Base-by-base conservation (phyloP, 2,888 invertebrate species). In the Ormyrus nitidulus region DNA sequence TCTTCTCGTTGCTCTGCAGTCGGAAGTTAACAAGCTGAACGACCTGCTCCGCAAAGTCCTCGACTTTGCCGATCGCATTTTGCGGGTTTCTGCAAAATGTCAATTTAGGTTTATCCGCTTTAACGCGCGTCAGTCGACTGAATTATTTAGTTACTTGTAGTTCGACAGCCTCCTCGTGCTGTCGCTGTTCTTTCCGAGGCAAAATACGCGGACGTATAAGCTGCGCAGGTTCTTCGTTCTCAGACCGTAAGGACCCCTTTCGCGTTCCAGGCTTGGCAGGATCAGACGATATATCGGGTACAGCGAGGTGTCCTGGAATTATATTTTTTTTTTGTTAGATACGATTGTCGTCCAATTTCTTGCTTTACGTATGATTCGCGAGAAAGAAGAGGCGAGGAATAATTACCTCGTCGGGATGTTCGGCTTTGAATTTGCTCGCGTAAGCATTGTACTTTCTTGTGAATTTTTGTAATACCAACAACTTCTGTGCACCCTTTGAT, bases 1-100 rank as follows among this genome's bases (percentile, higher is more conserved):
- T 68, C 3, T 3, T 4, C 0, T 61, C 34, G 2, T 54, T 13
- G n/a, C 10, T 69, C 5, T 49, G 49, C 34, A 74, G 49, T 0
- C 58, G 71, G 53, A 44, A 19, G 7, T 58, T 48, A 13, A 79
- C 8, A 0, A 78, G 2, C 79, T 92, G 93, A 88, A 93, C 95
- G 0, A 96, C 95, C 34, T 95, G 94, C 83, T 95, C 95, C 0
- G 96, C 96, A 91, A 97, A 98, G 90, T 98, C 97, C 83, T 92
- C 94, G 85, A 44, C 68, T 34, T 59, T 77, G 6, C 53, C 44
- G 4, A 46, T 44, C 44, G 19, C 3, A 19, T 58, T 75, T 7
- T 59, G 9, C 2, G 74, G 65, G 53, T 71, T 73, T 34, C 81
- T 79, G 9, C 19, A 61, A 59, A 77, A 9, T 10, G 51, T 13